Evolutionary conservation across 2,113 vertebrate species (phyloP), one percentile per base, ranked within the genome.

Genomic region (Mixornis gularis): DNA sequence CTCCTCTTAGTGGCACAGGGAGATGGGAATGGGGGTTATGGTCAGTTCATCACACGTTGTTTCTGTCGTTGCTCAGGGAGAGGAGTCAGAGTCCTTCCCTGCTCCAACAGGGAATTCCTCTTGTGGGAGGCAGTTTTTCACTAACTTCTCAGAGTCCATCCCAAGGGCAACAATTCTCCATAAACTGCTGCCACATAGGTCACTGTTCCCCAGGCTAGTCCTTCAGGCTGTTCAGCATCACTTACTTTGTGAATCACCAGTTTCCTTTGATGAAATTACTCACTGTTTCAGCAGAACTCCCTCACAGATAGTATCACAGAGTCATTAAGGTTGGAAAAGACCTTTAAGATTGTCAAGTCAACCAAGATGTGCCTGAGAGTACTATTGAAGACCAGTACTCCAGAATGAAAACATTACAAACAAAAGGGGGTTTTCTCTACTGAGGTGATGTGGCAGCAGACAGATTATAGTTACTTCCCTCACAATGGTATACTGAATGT

Each of bases 171-270:
- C 34, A 56, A 25, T 20, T 56, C 59, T 49, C 13, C 43, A 20
- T 51, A 49, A 2, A 5, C 20, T 56, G 15, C 40, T 40, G 34
- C 41, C 24, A 1, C 0, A 0, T 25, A 25, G 34, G 25, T 20
- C 51, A 5, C 9, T 46, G 21, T 38, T 72, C n/a, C 19, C 29
- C 0, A 0, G 49, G 25, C 40, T 62, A 34, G 60, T 21, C 43
- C 36, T 58, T 49, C 34, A 58, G 60, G 58, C 63, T 53, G 46
- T 21, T 34, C 25, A 88, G 48, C 29, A 21, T 74, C 30, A 11
- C 29, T 69, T 29, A 5, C 53, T 70, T 41, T 15, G 24, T 46
- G 58, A 49, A 73, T 59, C 36, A 13, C 43, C 49, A 3, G 29
- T 64, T 87, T 71, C 71, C 66, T 89, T 32, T 60, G 40, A 27